Percentiles rank a stretch among this genome's conserved stretches.
Evolutionary conservation across 2,113 vertebrate species (phyloP).

Genomic region (Bubo bubo): DNA sequence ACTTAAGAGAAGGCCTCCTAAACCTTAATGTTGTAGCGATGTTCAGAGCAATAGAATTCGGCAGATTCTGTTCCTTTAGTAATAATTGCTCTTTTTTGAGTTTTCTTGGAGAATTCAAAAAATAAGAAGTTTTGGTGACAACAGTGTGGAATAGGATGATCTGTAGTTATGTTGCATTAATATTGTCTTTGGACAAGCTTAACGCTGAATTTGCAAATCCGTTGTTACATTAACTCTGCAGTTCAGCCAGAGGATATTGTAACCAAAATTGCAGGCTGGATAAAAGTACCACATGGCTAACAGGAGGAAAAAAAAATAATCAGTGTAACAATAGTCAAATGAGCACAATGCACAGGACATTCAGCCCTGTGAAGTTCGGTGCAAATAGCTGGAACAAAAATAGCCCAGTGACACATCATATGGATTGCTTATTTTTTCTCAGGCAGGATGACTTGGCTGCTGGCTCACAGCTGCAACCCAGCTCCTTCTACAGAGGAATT

Average conservation of each 20-base stretch:
- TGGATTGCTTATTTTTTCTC: background rate
- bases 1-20: background rate
- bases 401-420: background rate
- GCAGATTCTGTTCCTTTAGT: background rate
- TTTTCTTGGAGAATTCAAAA: background rate
- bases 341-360: background rate
- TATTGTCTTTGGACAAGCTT: background rate
- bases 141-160: background rate
- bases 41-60: background rate
- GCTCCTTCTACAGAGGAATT: background rate
- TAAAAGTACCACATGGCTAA: background rate
- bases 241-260: background rate
- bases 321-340: background rate
- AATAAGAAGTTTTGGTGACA: background rate
- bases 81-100: fast-evolving
- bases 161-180: background rate
- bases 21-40: background rate
- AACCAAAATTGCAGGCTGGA: background rate
- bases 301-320: background rate
- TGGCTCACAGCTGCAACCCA: background rate
- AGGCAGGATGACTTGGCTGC: background rate
- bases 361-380: background rate
- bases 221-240: background rate
- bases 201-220: background rate
- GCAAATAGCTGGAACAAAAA: background rate